Evolutionary conservation across 2,797 vertebrate species (phyloP), one percentile per base, ranked within the genome.

Genomic region (Hippoglossus hippoglossus): DNA sequence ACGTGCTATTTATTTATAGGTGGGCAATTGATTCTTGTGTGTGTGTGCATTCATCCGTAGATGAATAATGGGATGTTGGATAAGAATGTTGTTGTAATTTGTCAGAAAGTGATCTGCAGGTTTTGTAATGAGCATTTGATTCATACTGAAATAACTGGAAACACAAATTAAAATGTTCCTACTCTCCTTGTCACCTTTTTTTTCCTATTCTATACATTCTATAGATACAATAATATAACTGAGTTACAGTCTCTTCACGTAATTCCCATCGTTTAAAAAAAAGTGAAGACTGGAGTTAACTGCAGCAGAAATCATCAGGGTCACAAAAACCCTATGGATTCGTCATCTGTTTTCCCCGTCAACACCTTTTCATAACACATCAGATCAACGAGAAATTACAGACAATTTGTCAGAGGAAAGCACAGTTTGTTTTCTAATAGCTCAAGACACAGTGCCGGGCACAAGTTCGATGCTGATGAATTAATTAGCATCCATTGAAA

Each of bases 301-400:
- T n/a, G 36, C 58, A 31, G 51, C 25, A 5, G 28, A 59, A 36
- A 16, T 46, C 64, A n/a, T 6, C 0, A 1, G 28, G 80, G 80
- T 81, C 70, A 79, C 8, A 24, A 39, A 21, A 26, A 75, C 68
- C 80, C 80, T 71, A 81, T 80, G 75, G 63, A 61, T 47, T 52
- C 47, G 51, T 59, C 54, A 63, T 83, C 57, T 67, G 41, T 67
- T 63, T 3, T 71, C 56, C 60, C 44, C 39, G 26, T 63, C n/a
- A 58, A 13, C 49, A 61, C 11, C 56, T 19, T 74, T 52, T 59
- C 21, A 5, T 10, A 54, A 70, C 39, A 54, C 47, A 24, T 31
- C 34, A 52, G 21, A 59, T 62, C 52, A 62, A 51, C 63, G 46
- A 36, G 34, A 72, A 57, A 67, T 70, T 54, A 62, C 16, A 52